Evolutionary conservation across 2,797 vertebrate species (phyloP).

Genomic region (Nothura maculosa): DNA sequence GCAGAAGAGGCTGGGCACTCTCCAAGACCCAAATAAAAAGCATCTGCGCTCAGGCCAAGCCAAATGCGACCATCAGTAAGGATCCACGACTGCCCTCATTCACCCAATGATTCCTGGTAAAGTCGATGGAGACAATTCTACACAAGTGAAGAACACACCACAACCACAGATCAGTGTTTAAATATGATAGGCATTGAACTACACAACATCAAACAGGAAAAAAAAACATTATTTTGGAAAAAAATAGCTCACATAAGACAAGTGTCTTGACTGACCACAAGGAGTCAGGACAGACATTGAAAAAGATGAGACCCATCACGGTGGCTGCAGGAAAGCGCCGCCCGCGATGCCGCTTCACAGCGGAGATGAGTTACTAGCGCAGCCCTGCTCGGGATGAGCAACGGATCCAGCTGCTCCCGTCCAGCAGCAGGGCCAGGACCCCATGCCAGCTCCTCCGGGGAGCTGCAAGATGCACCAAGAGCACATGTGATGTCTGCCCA

Average conservation of each 20-base stretch:
- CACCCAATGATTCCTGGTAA: background rate
- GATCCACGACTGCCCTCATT: fast-evolving
- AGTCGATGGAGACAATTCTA: background rate
- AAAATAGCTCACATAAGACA: background rate
- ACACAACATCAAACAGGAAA: background rate
- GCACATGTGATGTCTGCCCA: background rate
- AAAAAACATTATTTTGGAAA: background rate
- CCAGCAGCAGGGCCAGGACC: background rate
- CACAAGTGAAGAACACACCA: background rate
- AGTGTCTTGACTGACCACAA: conserved; percentile 23
- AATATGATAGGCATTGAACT: background rate
- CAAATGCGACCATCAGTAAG: background rate
- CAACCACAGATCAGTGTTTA: background rate
- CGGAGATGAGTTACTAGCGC: background rate
- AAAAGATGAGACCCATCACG: background rate
- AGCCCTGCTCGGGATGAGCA: background rate
- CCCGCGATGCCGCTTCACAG: fast-evolving
- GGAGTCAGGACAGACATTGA: conserved; percentile 54
- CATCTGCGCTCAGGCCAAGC: background rate
- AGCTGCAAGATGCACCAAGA: background rate
- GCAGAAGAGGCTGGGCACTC: background rate
- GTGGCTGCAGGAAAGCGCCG: background rate
- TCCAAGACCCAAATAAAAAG: background rate
- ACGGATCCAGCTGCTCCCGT: background rate
- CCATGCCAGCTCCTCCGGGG: background rate